A percentile compares a stretch with the other conserved stretches of the same genome.
These are phyloP conservation scores for Latrodectus hesperus DNA, from an alignment of 2,888 invertebrate species.

Conservation along the genomic window DNA sequence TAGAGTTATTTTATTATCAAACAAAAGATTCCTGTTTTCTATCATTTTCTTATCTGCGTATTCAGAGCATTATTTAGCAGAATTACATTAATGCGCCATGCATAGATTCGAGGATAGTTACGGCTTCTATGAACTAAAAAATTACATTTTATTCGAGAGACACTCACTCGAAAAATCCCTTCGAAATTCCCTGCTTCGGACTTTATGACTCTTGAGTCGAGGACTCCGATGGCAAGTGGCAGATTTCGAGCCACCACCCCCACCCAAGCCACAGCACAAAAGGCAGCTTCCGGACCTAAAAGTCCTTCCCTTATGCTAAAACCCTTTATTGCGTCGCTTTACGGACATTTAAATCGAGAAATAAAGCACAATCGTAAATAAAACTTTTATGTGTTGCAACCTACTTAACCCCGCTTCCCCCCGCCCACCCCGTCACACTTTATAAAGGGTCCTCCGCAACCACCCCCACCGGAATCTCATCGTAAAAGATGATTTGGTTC, in stretches of 20 bases:
- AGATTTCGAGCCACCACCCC: constrained; percentile 13
- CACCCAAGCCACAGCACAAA: constrained; percentile 11
- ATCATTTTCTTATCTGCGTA: no score
- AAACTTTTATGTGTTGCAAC: constrained; percentile 59
- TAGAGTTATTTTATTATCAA: no score
- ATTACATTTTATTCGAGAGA: not conserved
- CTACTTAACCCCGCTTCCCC: constrained; percentile 42
- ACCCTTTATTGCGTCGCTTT: constrained; percentile 48
- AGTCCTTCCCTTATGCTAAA: constrained; percentile 24
- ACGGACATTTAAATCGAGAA: constrained; percentile 59
- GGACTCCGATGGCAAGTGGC: not conserved
- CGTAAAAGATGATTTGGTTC: constrained; percentile 63
- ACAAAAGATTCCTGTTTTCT: no score
- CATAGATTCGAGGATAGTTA: no score
- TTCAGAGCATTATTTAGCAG: no score
- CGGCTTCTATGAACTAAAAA: not conserved
- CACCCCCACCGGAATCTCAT: constrained; percentile 44
- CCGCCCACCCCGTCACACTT: constrained; percentile 1
- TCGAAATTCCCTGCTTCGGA: not conserved
- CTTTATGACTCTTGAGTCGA: not conserved
- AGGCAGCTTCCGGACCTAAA: constrained; percentile 33
- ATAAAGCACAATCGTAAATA: constrained; percentile 64
- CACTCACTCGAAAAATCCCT: constrained; percentile 1
- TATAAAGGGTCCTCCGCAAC: constrained; percentile 4
- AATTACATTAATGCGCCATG: no score